These are phyloP conservation scores for Lysandra coridon DNA, from an alignment of 2,888 invertebrate genomes.

Conservation along the genomic window DNA sequence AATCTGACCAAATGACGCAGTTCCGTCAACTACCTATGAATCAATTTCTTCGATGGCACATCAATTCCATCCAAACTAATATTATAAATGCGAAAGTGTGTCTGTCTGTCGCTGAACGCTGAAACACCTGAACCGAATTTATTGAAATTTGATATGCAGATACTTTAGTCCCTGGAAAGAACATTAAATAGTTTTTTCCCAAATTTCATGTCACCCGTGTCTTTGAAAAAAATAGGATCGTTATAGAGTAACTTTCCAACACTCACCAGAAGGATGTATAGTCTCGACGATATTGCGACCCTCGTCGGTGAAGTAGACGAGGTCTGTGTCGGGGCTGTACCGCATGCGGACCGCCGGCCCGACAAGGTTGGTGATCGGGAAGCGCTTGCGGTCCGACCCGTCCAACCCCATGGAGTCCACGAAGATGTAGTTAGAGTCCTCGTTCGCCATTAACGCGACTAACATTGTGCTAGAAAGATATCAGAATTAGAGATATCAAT, in stretches of 20 bases:
- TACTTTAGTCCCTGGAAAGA: too few relatives aligned
- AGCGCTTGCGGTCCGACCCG: conserved; percentile 72
- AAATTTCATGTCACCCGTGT: too few relatives aligned
- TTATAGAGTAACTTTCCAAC: background rate
- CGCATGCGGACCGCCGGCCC: conserved; percentile 74
- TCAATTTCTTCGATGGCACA: too few relatives aligned
- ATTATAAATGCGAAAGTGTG: too few relatives aligned
- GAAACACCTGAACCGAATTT: too few relatives aligned
- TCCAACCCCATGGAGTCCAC: conserved; percentile 86
- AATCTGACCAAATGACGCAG: too few relatives aligned
- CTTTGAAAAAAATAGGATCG: background rate
- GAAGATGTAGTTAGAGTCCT: conserved; percentile 63
- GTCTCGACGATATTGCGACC: conserved; percentile 83
- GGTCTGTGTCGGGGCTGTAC: conserved; percentile 80
- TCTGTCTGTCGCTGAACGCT: too few relatives aligned
- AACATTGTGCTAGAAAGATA: conserved; percentile 66
- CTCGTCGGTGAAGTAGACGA: conserved; percentile 85
- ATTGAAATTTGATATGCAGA: too few relatives aligned
- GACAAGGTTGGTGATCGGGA: conserved; percentile 9
- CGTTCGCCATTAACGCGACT: conserved; percentile 76
- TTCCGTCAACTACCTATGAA: too few relatives aligned
- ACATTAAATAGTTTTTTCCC: too few relatives aligned
- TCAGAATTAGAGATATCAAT: too few relatives aligned
- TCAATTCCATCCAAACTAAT: too few relatives aligned
- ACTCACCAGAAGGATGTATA: conserved; percentile 80